These are phyloP conservation scores for Clostera curtula DNA, from an alignment of 2,888 invertebrate genomes.

Conservation along the genomic window DNA sequence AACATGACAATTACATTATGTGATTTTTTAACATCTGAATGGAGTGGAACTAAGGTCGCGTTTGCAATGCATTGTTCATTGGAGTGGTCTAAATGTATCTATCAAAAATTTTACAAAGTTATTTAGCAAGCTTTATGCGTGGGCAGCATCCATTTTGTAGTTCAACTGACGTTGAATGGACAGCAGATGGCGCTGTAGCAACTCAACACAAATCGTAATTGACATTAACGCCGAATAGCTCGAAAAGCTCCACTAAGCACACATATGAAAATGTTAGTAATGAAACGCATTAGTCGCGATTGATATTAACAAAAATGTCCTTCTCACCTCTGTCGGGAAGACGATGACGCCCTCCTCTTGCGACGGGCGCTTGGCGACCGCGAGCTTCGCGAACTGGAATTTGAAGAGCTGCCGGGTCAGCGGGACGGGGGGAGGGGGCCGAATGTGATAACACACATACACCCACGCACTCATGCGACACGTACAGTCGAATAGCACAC, in stretches of 20 bases:
- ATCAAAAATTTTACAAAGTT: too few species aligned
- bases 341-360: conserved; percentile 61
- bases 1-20: too few species aligned
- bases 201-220: too few species aligned
- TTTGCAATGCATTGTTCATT: too few species aligned
- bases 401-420: conserved; percentile 71
- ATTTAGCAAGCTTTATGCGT: too few species aligned
- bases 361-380: conserved; percentile 54
- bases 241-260: not conserved
- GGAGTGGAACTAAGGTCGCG: too few species aligned
- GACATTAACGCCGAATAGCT: not conserved
- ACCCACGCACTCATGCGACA: conserved; percentile 19
- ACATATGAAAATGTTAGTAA: not conserved
- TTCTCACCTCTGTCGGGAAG: conserved; percentile 62
- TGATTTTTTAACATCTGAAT: too few species aligned
- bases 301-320: conserved; percentile 7
- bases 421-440: conserved; percentile 39
- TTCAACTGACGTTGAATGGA: too few species aligned
- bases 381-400: conserved; percentile 73
- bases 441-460: conserved; percentile 8
- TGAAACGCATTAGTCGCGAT: not conserved
- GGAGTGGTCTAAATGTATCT: too few species aligned
- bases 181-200: too few species aligned
- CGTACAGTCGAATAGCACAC: conserved; percentile 13
- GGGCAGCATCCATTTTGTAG: too few species aligned